phyloP scores from a whole-genome alignment of 2,797 vertebrate species.

The Hydrophis major region DNA sequence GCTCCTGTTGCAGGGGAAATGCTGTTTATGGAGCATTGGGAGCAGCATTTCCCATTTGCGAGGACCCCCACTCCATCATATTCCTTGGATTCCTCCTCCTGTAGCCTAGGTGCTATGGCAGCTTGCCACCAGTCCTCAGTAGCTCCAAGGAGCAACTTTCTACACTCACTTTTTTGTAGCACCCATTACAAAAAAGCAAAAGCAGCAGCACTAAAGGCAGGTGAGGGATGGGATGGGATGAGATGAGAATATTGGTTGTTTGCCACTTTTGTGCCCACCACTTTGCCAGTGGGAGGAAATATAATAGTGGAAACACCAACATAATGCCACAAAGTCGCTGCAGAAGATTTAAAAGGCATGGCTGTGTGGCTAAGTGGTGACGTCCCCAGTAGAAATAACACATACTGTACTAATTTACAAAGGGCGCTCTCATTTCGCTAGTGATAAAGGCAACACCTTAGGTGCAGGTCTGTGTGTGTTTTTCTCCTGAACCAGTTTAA shows the following conservation, averaged over 20 bases:
- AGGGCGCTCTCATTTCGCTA: not conserved
- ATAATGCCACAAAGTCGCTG: not conserved
- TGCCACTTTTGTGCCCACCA: not conserved
- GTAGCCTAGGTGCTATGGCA: not conserved
- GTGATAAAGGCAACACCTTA: not conserved
- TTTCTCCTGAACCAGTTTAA: not conserved
- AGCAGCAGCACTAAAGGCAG: not conserved
- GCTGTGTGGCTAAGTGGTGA: not conserved
- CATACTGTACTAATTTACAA: not conserved
- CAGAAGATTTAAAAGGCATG: not conserved
- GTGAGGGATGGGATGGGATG: not conserved
- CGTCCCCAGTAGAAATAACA: not conserved
- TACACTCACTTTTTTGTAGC: not conserved
- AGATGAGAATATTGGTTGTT: not conserved
- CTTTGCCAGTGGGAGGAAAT: not conserved
- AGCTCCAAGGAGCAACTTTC: not conserved
- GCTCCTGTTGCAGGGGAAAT: not conserved
- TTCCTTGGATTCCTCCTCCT: not conserved
- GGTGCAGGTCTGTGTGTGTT: not conserved
- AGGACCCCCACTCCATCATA: not conserved
- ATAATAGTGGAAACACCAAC: not conserved
- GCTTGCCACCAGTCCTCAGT: not conserved
- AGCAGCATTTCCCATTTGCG: not conserved
- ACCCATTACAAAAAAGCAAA: not conserved
- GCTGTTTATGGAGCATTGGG: not conserved